Evolutionary conservation across 2,888 invertebrate species (phyloP), one percentile per base, ranked within the genome.

Genomic region (Theretra japonica): DNA sequence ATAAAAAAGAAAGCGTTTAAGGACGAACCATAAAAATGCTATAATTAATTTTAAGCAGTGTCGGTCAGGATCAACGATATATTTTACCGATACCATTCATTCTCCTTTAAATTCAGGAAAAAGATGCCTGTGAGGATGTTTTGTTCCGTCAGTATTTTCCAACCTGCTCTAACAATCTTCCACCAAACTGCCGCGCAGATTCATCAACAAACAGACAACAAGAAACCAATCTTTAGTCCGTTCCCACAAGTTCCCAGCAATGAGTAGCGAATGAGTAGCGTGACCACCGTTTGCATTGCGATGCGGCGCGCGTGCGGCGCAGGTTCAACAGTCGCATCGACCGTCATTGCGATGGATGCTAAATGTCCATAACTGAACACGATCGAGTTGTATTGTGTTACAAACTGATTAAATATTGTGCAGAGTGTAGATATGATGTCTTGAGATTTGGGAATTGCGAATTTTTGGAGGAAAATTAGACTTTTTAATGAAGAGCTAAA

Each of bases 301-400:
- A 88, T 87, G 86, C 87, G 74, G 69, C 75, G 79, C 84, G 80
- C 76, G 78, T 74, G 72, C 81, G 78, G 79, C 80, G 79, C 82
- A 79, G 82, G 88, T 87, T 84, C 88, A 88, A 87, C 84, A 87
- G 83, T 84, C 88, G 83, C 82, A 76, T 74, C 80, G 80, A 84
- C 88, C 90, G 87, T 82, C 83, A 88, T 88, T 85, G 88, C 80
- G 74, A 57, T 70, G 73, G 73, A 59, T 70, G 72, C 69, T 70
- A 72, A 74, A 68, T 69, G 53, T 30, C 65, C 65, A 65, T 65
- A 65, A 41, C 65, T 65, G 65, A 48, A 65, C 65, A 65, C 41
- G 65, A 48, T 23, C 41, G 65, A 23, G 41, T 48, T 65, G 41
- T 48, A 48, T 23, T 41, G 48, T 6, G 41, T 65, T 48, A 15